Conservation (phyloP, 1,140 invertebrate genomes). For the Trachymyrmex cornetzi region DNA sequence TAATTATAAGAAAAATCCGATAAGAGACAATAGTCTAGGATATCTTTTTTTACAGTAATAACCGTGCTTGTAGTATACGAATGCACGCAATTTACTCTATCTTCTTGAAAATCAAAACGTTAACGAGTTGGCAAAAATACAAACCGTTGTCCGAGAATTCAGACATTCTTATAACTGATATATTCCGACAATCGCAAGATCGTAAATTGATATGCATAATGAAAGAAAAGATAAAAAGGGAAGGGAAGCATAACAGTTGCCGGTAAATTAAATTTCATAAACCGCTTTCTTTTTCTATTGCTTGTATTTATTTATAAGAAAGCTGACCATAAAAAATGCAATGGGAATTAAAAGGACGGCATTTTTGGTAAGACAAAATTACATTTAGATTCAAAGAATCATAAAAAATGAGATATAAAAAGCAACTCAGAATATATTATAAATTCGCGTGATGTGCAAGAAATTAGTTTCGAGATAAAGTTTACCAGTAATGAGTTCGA, state of each 20-base stretch:
- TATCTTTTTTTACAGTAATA: background rate
- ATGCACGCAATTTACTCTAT: slow-evolving; percentile 33
- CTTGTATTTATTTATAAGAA: background rate
- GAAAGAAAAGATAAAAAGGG: slow-evolving; percentile 66
- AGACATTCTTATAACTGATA: slow-evolving; percentile 74
- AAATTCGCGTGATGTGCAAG: background rate
- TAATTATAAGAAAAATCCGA: slow-evolving; percentile 13
- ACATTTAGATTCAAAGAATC: background rate
- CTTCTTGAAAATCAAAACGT: slow-evolving; percentile 67
- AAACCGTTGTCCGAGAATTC: slow-evolving; percentile 58
- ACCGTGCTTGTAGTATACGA: slow-evolving; percentile 2
- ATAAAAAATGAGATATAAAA: background rate
- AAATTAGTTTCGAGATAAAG: slow-evolving; percentile 16
- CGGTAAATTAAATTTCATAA: slow-evolving; percentile 58
- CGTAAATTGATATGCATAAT: slow-evolving; percentile 72
- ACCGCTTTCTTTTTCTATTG: background rate
- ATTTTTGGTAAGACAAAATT: background rate
- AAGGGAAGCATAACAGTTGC: slow-evolving; percentile 62
- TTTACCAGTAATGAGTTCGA: slow-evolving; percentile 10
- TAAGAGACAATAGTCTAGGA: background rate
- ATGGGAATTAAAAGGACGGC: background rate
- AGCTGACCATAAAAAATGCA: background rate
- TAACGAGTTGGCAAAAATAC: slow-evolving; percentile 63
- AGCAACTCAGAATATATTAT: background rate
- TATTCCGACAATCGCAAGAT: slow-evolving; percentile 64